These are phyloP conservation scores for Hemicrepidius hirtus DNA, from an alignment of 2,888 invertebrate species.

Conservation along the genomic window DNA sequence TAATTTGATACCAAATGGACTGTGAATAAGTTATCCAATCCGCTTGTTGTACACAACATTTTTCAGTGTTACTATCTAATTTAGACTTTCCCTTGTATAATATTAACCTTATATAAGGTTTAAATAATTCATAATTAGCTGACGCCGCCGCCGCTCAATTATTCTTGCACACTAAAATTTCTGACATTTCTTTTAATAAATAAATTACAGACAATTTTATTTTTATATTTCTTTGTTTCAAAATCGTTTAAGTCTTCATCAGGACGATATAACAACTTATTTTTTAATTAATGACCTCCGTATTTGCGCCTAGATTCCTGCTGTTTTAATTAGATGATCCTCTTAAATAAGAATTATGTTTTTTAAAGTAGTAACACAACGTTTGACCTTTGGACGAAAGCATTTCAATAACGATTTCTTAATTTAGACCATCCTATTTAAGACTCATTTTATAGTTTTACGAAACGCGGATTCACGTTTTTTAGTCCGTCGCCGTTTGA, in stretches of 20 bases:
- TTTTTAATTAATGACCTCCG: slow-evolving; percentile 7
- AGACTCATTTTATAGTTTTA: slow-evolving; percentile 25
- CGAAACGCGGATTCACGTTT: slow-evolving; percentile 19
- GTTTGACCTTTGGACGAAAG: slow-evolving; percentile 22
- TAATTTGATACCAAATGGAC: too few species aligned
- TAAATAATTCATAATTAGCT: too few species aligned
- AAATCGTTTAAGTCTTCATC: too few species aligned
- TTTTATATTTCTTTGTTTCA: neutral
- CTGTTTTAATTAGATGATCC: slow-evolving; percentile 4
- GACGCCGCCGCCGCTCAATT: too few species aligned
- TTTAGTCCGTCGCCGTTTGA: slow-evolving; percentile 10
- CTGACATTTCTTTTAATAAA: neutral
- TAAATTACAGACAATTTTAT: neutral
- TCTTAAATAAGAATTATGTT: slow-evolving; percentile 2
- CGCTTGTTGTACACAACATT: too few species aligned
- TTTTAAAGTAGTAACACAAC: slow-evolving; percentile 13
- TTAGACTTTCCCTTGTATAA: too few species aligned
- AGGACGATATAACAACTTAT: neutral
- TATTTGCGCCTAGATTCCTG: slow-evolving; percentile 9
- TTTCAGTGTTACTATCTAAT: too few species aligned
- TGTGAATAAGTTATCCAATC: too few species aligned
- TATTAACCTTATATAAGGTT: too few species aligned
- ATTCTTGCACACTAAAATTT: too few species aligned
- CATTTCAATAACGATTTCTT: slow-evolving; percentile 31
- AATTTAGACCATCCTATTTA: slow-evolving; percentile 30